Evolutionary conservation across 2,888 invertebrate species (phyloP).

Genomic region (Drosophila mettleri): DNA sequence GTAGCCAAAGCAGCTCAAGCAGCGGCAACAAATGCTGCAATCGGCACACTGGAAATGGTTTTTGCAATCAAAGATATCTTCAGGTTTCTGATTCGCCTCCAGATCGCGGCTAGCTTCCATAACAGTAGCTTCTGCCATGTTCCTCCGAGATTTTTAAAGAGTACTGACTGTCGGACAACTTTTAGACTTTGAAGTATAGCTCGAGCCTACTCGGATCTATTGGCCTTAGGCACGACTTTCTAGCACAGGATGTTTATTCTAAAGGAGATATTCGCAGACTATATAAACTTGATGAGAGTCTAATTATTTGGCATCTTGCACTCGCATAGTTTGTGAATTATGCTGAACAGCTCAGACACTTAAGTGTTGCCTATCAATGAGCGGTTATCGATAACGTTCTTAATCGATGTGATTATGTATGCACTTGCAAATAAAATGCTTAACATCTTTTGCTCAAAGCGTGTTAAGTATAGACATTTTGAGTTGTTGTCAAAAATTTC

Average conservation of each 20-base stretch:
- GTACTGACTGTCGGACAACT: not conserved
- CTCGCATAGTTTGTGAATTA: not conserved
- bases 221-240: too few relatives aligned
- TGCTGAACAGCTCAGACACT: too few relatives aligned
- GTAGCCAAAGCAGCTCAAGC: constrained; percentile 18
- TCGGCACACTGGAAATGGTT: too few relatives aligned
- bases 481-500: too few relatives aligned
- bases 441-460: not conserved
- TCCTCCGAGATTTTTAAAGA: too few relatives aligned
- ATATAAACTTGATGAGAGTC: not conserved
- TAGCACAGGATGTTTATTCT: not conserved
- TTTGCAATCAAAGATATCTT: too few relatives aligned
- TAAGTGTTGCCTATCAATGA: too few relatives aligned
- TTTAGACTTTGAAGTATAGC: not conserved
- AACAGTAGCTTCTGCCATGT: not conserved
- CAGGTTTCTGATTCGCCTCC: not conserved
- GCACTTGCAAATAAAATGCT: not conserved
- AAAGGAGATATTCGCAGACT: not conserved
- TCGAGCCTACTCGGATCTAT: not conserved
- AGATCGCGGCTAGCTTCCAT: not conserved
- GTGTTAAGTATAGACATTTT: too few relatives aligned
- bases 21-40: not conserved
- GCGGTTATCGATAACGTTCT: not conserved
- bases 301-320: too few relatives aligned
- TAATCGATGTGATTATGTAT: not conserved